Evolutionary conservation across 1,140 invertebrate species (phyloP), one percentile per base, ranked within the genome.

Genomic region (Listronotus bonariensis): DNA sequence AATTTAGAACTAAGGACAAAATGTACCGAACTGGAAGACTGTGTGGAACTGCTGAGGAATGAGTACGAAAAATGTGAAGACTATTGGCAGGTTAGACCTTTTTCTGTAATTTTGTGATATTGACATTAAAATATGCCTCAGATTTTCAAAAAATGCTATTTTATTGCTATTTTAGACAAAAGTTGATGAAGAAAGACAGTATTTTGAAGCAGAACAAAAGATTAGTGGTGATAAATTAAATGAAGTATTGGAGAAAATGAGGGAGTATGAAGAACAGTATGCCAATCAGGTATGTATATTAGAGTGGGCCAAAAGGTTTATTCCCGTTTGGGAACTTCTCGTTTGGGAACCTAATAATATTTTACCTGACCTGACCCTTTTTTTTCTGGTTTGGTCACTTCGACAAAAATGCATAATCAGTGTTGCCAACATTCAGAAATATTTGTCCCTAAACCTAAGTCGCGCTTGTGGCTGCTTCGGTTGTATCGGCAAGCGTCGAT

Each of bases 21-120:
- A 64, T 87, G 85, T 71, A 81, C 81, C 18, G 88, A 90, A 31
- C 78, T 92, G 12, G 89, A 92, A 76, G 79, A 80, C 17, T 89
- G 88, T 72, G 74, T 92, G 26, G 89, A 93, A 75, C 80, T 88
- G 68, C 77, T 93, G 72, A 85, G 84, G 69, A 79, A 82, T 14
- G 91, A 93, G 69, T 92, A 91, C 72, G 91, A 93, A 68, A 86
- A 87, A 65, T 91, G 90, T 72, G 92, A 94, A 77, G 91, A 93
- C 74, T 93, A 93, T 78, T 94, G 92, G 91, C 81, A 86, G 54
- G 60, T 63, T n/a, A n/a, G n/a, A n/a, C n/a, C n/a, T n/a, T n/a
- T n/a, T n/a, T n/a, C 34, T 17, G 6, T 38, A 38, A 8, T 8
- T 38, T 15, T 7, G 6, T 45, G 8, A 45, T 6, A n/a, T 45